phyloP scores from a whole-genome alignment of 2,113 vertebrate genomes.

The Seriola rivoliana region DNA sequence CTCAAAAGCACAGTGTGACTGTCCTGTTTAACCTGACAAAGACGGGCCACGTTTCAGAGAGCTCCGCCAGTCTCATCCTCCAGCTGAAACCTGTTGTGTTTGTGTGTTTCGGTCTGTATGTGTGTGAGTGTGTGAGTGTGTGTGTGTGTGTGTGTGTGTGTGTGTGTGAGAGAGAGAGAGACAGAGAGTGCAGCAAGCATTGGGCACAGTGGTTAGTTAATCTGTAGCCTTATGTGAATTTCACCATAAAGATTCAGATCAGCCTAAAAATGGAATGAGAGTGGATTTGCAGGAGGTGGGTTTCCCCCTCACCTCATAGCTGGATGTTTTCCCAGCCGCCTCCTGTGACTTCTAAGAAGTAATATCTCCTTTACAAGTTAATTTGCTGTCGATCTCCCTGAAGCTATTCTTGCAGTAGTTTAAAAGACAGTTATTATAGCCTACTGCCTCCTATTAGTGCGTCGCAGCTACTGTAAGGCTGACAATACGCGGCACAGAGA shows the following conservation, averaged over 20 bases:
- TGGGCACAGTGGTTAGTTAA: conserved; percentile 6
- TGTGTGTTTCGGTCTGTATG: background rate
- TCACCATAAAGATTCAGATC: conserved; percentile 36
- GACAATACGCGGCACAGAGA: conserved; percentile 36
- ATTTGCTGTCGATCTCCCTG: conserved; percentile 59
- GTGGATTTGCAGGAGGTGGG: conserved; percentile 46
- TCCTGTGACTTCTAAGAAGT: conserved; percentile 53
- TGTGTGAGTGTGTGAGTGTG: background rate
- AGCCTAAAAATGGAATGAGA: conserved; percentile 33
- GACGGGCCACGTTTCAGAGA: conserved; percentile 12
- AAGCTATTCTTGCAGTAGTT: conserved; percentile 55
- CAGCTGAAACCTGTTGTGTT: conserved; percentile 3
- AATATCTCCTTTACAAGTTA: conserved; percentile 64
- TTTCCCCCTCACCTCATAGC: conserved; percentile 31
- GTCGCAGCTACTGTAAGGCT: background rate
- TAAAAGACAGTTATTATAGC: conserved; percentile 53
- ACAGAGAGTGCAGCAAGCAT: background rate
- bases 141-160: background rate
- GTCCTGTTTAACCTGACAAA: conserved; percentile 49
- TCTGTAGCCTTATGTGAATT: conserved; percentile 18
- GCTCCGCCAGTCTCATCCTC: background rate
- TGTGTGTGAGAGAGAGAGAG: background rate
- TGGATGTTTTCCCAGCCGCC: conserved; percentile 66
- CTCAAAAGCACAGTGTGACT: conserved; percentile 54
- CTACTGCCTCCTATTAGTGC: conserved; percentile 33